Evolutionary conservation across 2,888 invertebrate species (phyloP), one percentile per base, ranked within the genome.

Genomic region (Stenichneumon culpator): DNA sequence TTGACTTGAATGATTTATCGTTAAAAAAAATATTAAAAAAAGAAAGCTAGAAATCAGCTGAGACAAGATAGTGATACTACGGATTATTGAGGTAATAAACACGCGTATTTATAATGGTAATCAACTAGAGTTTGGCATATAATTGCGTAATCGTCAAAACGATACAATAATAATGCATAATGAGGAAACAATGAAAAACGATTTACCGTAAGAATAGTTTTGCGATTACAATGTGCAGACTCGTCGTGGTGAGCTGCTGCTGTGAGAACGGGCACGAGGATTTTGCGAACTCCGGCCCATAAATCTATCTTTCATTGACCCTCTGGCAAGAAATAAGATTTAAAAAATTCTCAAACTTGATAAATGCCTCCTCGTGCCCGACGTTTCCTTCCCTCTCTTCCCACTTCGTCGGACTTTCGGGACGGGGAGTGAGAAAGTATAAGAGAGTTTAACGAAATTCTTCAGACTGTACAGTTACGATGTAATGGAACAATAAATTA

Each of bases 401-500:
- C 44, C 28, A 75, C 28, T 75, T 75, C 50, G 63, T 82, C 86
- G 22, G 79, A 82, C 83, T 82, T 80, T 60, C 74, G 65, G 72
- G 74, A 54, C 67, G 54, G 69, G 57, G 80, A 75, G 54, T 65
- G 75, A 78, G 78, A 65, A 67, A 75, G 84, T 86, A 86, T 86
- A 82, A 78, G 84, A 86, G 84, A 87, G 79, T 84, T 78, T 54
- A n/a, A 88, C 86, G 77, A 80, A 80, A 78, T 67, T 73, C 50
- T 52, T 65, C 25, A 74, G 54, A 82, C 78, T 81, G 78, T 84
- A 84, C 78, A 82, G 73, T 68, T 82, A 83, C 86, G 87, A 88
- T 90, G 87, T 89, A 90, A 86, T 86, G 86, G 83, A 90, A 90
- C 86, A 90, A 90, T 90, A 90, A 90, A 90, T 87, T 84, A 83